These are phyloP conservation scores for Diadema setosum DNA, from an alignment of 35 echinoderm and acorn worm species.

Conservation along the genomic window DNA sequence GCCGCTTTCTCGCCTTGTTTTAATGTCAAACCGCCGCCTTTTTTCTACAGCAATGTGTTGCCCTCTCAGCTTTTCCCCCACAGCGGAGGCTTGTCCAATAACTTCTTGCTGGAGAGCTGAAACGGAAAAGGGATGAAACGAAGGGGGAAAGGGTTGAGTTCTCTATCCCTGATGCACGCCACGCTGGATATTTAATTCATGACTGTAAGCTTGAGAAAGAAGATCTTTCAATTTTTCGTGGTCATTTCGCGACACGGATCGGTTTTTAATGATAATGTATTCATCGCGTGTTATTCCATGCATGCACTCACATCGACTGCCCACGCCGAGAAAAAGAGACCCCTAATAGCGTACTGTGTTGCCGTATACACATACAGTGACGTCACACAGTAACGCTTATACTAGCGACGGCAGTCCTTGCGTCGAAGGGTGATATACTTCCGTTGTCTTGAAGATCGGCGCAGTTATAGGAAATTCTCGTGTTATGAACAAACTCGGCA, in stretches of 20 bases:
- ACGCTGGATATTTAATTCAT: neutral
- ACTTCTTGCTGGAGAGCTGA: neutral
- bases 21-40: neutral
- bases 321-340: neutral
- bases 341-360: too few relatives aligned
- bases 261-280: neutral
- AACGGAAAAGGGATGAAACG: neutral
- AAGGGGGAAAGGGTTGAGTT: neutral
- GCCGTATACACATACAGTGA: too few relatives aligned
- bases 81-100: too few relatives aligned
- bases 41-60: neutral
- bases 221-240: neutral
- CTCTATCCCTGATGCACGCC: neutral
- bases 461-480: too few relatives aligned
- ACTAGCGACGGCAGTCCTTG: too few relatives aligned
- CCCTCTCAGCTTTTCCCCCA: neutral
- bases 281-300: neutral
- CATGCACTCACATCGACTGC: neutral
- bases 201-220: neutral
- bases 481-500: too few relatives aligned
- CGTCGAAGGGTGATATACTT: too few relatives aligned
- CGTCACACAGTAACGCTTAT: too few relatives aligned
- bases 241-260: neutral
- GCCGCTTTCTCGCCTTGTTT: neutral
- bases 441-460: too few relatives aligned